A percentile compares a stretch with the other conserved stretches of the same genome.
Conservation (phyloP, 2,888 invertebrate genomes). For the Cephus spinipes region DNA sequence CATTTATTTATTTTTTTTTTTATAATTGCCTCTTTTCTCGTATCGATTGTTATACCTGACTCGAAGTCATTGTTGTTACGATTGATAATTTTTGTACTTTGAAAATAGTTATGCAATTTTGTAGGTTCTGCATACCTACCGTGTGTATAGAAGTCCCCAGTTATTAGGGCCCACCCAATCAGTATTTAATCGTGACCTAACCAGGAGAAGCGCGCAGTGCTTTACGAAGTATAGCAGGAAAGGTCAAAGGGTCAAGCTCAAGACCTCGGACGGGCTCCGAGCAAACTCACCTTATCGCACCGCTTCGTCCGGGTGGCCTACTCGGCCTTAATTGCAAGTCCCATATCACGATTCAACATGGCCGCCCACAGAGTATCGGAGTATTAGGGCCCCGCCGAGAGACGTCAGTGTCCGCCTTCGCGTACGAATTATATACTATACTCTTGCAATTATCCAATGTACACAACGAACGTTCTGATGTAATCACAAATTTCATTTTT, state of each 20-base stretch:
- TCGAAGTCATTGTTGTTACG: background rate
- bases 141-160: slow-evolving; percentile 36
- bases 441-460: background rate
- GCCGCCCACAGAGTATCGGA: slow-evolving; percentile 63
- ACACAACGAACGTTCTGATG: background rate
- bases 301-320: slow-evolving; percentile 65
- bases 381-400: slow-evolving; percentile 35
- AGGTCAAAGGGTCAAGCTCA: slow-evolving; percentile 52
- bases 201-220: slow-evolving; percentile 42
- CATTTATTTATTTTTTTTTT: background rate
- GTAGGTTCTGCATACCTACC: slow-evolving; percentile 41
- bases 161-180: slow-evolving; percentile 62
- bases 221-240: slow-evolving; percentile 43
- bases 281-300: slow-evolving; percentile 62
- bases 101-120: background rate
- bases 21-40: background rate
- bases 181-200: slow-evolving; percentile 61
- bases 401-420: slow-evolving; percentile 1
- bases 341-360: slow-evolving; percentile 67
- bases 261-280: slow-evolving; percentile 48
- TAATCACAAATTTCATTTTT: background rate
- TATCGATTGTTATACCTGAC: background rate
- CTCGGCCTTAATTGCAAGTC: slow-evolving; percentile 65
- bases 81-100: background rate
- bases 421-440: background rate